Conservation (phyloP, 2,888 invertebrate genomes). For the Archaeoteleia sp. region DNA sequence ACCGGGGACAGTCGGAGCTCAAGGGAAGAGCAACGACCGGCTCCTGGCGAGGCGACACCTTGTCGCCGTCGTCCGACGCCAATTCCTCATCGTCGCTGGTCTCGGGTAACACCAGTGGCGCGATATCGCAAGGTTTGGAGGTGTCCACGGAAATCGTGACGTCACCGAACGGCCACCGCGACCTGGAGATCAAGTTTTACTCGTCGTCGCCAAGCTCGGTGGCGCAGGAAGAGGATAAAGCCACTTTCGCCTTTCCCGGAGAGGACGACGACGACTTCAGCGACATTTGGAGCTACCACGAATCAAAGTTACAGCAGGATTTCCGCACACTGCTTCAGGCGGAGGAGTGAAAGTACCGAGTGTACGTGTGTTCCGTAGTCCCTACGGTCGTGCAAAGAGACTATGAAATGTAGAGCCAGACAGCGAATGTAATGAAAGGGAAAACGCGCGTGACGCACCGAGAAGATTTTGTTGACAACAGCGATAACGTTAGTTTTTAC, state of each 20-base stretch:
- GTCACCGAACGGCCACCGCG: conserved; percentile 85
- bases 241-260: conserved; percentile 54
- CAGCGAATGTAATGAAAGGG: too few relatives aligned
- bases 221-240: conserved; percentile 65
- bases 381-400: too few relatives aligned
- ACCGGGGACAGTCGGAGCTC: conserved; percentile 65
- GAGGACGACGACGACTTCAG: conserved; percentile 63
- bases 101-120: conserved; percentile 31
- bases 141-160: conserved; percentile 87
- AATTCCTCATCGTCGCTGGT: conserved; percentile 58
- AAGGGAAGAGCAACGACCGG: conserved; percentile 55
- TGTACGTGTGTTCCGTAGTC: neutral
- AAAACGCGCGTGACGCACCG: too few relatives aligned
- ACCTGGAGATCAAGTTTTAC: conserved; percentile 87
- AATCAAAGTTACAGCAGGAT: conserved; percentile 71
- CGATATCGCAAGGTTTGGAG: conserved; percentile 77
- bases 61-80: conserved; percentile 48
- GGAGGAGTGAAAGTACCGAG: conserved; percentile 65
- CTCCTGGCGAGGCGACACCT: conserved; percentile 71
- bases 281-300: conserved; percentile 73
- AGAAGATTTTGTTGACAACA: too few relatives aligned
- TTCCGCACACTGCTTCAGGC: conserved; percentile 71
- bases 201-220: conserved; percentile 78
- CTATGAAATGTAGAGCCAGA: too few relatives aligned
- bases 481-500: too few relatives aligned